Base-by-base conservation (phyloP, 2,113 vertebrate species). In the Morone saxatilis region DNA sequence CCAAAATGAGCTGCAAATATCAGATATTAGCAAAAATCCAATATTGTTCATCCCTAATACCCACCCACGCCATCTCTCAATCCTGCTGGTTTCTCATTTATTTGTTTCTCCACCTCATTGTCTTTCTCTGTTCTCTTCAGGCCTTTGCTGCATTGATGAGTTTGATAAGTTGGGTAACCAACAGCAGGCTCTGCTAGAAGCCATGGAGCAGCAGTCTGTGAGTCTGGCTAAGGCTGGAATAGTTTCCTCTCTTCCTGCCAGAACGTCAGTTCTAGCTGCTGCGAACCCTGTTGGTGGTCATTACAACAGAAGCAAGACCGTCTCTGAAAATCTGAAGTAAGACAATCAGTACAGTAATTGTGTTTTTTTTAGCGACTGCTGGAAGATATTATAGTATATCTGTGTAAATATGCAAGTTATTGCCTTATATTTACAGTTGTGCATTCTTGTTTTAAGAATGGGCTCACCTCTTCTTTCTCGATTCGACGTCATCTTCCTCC, bases 131-230 rank as follows among this genome's bases (percentile, higher is more conserved):
- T 70, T 77, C 14, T 87, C 31, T 91, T 22, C 65, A 99, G 98
- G 98, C 17, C 88, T 99, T 80, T 99, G 98, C 94, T 99, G 98
- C 93, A 99, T 99, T 81, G 98, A 99, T 92, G 98, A 99, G 90
- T 99, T 99, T 95, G 98, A 99, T 93, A 99, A 99, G 93, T 96
- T 99, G 97, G 97, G 98, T 9, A 96, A 86, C 90, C 98, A 99
- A 75, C 97, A 99, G 86, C 98, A 99, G 93, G 98, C 98, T 67
- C 94, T 99, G 81, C 53, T 99, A 43, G 98, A 99, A 91, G 98
- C 98, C 70, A 99, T 99, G 98, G 98, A 99, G 71, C 98, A 99
- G 93, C 98, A 99, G 86, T 97, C 96, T 67, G 99, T 99, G 85
- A 99, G 98, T 83, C 96, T 99, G 86, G 98, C 98, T 5, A 99